Conservation (phyloP, 2,797 vertebrate species). For the Phrynocephalus guinanensis region DNA sequence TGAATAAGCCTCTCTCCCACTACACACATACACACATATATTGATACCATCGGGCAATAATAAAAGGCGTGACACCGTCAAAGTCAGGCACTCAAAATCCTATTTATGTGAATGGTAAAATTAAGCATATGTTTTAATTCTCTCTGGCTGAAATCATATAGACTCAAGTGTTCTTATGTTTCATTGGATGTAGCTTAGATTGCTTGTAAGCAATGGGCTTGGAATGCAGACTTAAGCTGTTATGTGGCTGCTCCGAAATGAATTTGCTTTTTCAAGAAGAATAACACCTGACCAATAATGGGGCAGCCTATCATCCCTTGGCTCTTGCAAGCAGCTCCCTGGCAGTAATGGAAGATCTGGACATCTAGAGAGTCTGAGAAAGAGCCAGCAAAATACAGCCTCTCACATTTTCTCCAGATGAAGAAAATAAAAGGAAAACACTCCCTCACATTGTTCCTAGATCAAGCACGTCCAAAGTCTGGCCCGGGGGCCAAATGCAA, state of each 20-base stretch:
- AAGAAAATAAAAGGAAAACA: neutral
- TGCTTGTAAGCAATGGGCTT: neutral
- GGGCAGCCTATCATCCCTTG: neutral
- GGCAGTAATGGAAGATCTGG: neutral
- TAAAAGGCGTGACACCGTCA: neutral
- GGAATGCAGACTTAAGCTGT: neutral
- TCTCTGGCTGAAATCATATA: neutral
- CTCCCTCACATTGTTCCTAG: neutral
- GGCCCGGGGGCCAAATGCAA: too few species aligned
- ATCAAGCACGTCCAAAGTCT: too few species aligned
- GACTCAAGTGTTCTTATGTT: neutral
- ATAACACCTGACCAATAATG: neutral
- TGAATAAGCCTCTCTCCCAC: neutral
- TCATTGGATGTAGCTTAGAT: neutral
- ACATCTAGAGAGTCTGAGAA: neutral
- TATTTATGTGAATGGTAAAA: constrained; percentile 9
- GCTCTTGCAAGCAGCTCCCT: neutral
- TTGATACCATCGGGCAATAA: constrained; percentile 15
- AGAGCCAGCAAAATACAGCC: neutral
- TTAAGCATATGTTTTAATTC: neutral
- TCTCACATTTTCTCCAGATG: neutral
- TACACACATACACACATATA: neutral
- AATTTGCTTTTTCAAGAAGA: neutral
- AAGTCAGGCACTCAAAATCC: constrained; percentile 4
- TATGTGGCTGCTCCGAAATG: neutral